Conservation (phyloP, 1,140 invertebrate species). For the Tachypleus tridentatus region DNA sequence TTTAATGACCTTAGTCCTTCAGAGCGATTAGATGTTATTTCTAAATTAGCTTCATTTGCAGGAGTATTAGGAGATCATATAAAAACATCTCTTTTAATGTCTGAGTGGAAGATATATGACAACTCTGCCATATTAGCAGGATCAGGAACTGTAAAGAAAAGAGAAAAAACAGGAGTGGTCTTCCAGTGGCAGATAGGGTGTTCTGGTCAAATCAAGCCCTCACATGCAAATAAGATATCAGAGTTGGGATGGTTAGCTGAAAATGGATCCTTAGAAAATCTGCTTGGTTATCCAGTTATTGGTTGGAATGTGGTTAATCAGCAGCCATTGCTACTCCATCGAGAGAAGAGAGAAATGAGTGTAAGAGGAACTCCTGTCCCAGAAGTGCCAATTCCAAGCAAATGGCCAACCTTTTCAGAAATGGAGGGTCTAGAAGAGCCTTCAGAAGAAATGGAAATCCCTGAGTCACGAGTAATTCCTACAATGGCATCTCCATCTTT, state of each 20-base stretch:
- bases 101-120: constrained; percentile 30
- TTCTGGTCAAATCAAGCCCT: constrained; percentile 45
- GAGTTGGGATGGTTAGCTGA: constrained; percentile 45
- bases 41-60: constrained; percentile 27
- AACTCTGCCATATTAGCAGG: constrained; percentile 44
- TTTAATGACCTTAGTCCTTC: constrained; percentile 24
- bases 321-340: constrained; percentile 21
- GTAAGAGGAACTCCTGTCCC: constrained; percentile 7
- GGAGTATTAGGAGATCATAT: constrained; percentile 33
- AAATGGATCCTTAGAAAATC: constrained; percentile 48
- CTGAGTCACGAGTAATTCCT: constrained; percentile 32
- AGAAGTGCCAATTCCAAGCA: constrained; percentile 20
- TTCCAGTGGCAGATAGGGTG: constrained; percentile 54
- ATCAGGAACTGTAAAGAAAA: constrained; percentile 42
- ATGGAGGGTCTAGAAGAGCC: constrained; percentile 14
- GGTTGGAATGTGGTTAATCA: constrained; percentile 44
- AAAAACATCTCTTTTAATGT: constrained; percentile 34
- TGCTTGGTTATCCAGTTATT: constrained; percentile 47
- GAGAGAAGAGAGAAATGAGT: constrained; percentile 38
- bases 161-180: constrained; percentile 37
- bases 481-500: constrained; percentile 32
- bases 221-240: constrained; percentile 42
- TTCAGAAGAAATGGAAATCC: constrained; percentile 25
- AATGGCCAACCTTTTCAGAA: constrained; percentile 11
- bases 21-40: constrained; percentile 26